A percentile compares a stretch with the other conserved stretches of the same genome.
phyloP scores from a whole-genome alignment of 1,140 invertebrate genomes.

The Scaptomyza pallida region DNA sequence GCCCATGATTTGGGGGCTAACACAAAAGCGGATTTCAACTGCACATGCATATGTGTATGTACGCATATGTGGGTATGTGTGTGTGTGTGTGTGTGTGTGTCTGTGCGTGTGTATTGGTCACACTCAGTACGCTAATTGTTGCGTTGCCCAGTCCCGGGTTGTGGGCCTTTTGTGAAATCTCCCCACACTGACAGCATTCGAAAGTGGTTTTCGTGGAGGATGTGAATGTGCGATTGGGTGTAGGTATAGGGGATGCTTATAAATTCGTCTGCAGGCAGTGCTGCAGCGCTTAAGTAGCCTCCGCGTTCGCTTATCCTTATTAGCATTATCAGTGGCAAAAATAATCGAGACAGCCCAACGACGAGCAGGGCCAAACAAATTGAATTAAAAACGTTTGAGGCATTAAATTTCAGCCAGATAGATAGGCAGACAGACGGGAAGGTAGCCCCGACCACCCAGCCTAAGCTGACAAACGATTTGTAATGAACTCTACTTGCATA shows the following conservation, averaged over 20 bases:
- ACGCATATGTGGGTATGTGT: neutral
- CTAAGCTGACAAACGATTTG: conserved; percentile 81
- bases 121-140: conserved; percentile 68
- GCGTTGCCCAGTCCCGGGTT: conserved; percentile 4
- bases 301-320: conserved; percentile 72
- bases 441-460: neutral
- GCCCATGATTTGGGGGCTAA: conserved; percentile 67
- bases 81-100: conserved; percentile 20
- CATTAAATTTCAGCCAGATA: conserved; percentile 65
- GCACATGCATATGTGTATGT: conserved; percentile 11
- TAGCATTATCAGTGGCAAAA: conserved; percentile 79
- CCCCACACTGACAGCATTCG: conserved; percentile 4
- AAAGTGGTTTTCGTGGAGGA: conserved; percentile 2
- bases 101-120: conserved; percentile 26
- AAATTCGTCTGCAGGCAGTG: conserved; percentile 13
- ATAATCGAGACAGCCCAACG: conserved; percentile 69
- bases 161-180: neutral
- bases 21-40: conserved; percentile 69
- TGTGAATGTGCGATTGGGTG: neutral
- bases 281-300: conserved; percentile 59
- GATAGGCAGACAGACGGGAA: neutral
- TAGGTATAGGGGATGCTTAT: neutral
- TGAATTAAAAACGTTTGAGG: conserved; percentile 75
- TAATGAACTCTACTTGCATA: conserved; percentile 69
- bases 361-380: conserved; percentile 61